These are phyloP conservation scores for Desmophyllum pertusum DNA, from an alignment of 92 coral and sea anemone genomes.

Conservation along the genomic window DNA sequence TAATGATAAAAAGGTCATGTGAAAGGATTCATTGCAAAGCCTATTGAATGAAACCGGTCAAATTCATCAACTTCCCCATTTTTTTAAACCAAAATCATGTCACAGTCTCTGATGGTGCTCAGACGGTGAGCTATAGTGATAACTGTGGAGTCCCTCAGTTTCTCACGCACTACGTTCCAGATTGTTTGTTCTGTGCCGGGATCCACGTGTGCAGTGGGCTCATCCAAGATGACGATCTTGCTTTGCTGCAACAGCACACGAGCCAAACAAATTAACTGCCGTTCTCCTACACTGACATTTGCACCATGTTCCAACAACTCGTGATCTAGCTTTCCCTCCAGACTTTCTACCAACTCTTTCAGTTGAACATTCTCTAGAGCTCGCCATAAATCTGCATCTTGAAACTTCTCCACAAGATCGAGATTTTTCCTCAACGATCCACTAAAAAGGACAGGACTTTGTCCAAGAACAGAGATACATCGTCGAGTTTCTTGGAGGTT, in stretches of 20 bases:
- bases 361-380: conserved; percentile 74
- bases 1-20: too few species aligned
- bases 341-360: conserved; percentile 56
- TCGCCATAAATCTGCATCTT: conserved; percentile 70
- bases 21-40: too few species aligned
- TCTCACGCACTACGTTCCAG: conserved; percentile 25
- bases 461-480: conserved; percentile 72
- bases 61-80: not conserved
- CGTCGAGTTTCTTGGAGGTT: conserved; percentile 76
- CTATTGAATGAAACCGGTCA: not conserved
- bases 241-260: conserved; percentile 72
- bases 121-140: conserved; percentile 34
- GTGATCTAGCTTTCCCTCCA: conserved; percentile 63
- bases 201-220: conserved; percentile 86
- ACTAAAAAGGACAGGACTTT: conserved; percentile 73
- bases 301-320: conserved; percentile 73
- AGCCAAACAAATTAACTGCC: conserved; percentile 76
- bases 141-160: conserved; percentile 22
- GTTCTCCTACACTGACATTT: conserved; percentile 78
- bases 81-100: conserved; percentile 12
- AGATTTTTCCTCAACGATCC: conserved; percentile 69
- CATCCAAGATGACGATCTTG: conserved; percentile 78
- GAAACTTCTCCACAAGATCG: conserved; percentile 65
- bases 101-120: conserved; percentile 33
- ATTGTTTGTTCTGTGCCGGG: conserved; percentile 68